A percentile compares a stretch with the other conserved stretches of the same genome.
Evolutionary conservation across 2,113 vertebrate genomes (phyloP).

Genomic region (Xiphophorus couchianus): DNA sequence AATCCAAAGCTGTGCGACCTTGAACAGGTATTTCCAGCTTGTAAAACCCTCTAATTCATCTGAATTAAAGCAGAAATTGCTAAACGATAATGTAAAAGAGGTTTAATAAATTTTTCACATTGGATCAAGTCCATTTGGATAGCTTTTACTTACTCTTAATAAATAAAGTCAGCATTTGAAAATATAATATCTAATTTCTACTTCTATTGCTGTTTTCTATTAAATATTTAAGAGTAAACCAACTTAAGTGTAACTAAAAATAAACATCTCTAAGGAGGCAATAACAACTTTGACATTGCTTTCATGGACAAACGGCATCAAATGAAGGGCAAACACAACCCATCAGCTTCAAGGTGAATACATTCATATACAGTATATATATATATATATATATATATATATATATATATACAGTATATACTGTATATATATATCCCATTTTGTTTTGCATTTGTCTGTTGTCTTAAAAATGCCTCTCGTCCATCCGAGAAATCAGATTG

Average conservation of each 20-base stretch:
- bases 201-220: no score
- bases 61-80: not conserved
- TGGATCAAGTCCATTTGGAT: no score
- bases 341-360: constrained; percentile 5
- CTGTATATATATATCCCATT: not conserved
- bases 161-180: not conserved
- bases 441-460: constrained; percentile 1
- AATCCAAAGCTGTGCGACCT: no score
- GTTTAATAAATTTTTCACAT: not conserved
- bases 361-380: not conserved
- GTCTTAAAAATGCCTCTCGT: not conserved
- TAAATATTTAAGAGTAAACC: no score
- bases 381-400: no score
- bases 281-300: not conserved
- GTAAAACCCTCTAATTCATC: not conserved
- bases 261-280: no score
- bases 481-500: constrained; percentile 6
- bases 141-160: no score
- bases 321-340: no score
- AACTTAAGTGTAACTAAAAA: no score
- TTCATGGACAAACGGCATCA: no score
- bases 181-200: not conserved
- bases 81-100: not conserved
- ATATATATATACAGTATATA: no score
- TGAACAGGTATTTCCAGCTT: not conserved